phyloP scores from a whole-genome alignment of 2,113 vertebrate genomes.

The Tamias sibiricus region DNA sequence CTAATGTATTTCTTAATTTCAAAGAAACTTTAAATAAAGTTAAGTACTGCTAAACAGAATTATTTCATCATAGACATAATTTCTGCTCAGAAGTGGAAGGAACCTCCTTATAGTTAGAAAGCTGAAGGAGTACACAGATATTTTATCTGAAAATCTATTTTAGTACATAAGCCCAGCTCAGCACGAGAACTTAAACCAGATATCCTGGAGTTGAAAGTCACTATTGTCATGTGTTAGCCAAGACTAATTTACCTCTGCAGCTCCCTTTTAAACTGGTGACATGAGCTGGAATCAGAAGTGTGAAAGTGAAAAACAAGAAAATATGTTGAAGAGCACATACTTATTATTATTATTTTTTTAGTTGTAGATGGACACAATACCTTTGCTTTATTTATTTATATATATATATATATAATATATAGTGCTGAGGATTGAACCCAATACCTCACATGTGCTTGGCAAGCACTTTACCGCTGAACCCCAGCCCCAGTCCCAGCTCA shows the following conservation, averaged over 20 bases:
- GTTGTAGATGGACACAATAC: no score
- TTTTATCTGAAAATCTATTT: conserved; percentile 27
- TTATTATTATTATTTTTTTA: not conserved
- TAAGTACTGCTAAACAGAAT: not conserved
- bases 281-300: not conserved
- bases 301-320: not conserved
- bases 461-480: no score
- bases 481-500: no score
- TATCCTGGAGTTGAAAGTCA: not conserved
- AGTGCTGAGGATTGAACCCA: no score
- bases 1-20: not conserved
- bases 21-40: not conserved
- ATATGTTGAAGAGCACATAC: not conserved
- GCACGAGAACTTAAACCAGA: conserved; percentile 15
- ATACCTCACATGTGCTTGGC: no score
- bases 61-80: not conserved
- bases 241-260: not conserved
- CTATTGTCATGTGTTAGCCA: not conserved
- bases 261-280: not conserved
- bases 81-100: not conserved
- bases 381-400: no score
- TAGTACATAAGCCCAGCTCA: not conserved
- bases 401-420: no score
- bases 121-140: not conserved
- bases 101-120: not conserved